phyloP scores from a whole-genome alignment of 1,140 invertebrate species.

The Hycleus cichorii region DNA sequence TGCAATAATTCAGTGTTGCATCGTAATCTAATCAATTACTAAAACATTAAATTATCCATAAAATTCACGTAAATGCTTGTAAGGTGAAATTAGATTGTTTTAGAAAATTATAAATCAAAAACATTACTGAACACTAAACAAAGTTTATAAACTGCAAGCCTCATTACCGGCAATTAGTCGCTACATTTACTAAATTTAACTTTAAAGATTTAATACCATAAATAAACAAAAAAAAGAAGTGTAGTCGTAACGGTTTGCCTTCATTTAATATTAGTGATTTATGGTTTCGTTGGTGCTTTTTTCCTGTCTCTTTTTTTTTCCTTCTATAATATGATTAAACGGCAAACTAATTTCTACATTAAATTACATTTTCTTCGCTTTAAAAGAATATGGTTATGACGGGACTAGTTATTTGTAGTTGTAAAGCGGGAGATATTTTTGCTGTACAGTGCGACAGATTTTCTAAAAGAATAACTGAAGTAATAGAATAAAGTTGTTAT shows the following conservation, averaged over 20 bases:
- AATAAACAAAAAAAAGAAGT: neutral
- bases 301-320: neutral
- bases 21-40: too few relatives aligned
- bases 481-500: too few relatives aligned
- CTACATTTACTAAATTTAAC: slow-evolving; percentile 12
- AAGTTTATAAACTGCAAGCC: slow-evolving; percentile 6
- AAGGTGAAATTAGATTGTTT: too few relatives aligned
- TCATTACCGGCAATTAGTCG: slow-evolving; percentile 15
- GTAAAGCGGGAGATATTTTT: too few relatives aligned
- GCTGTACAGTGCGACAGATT: too few relatives aligned
- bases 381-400: slow-evolving; percentile 1
- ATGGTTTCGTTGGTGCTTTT: neutral
- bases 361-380: slow-evolving; percentile 10
- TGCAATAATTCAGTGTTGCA: too few relatives aligned
- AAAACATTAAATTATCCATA: too few relatives aligned
- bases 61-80: too few relatives aligned
- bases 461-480: too few relatives aligned
- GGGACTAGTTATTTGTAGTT: too few relatives aligned
- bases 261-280: slow-evolving; percentile 16
- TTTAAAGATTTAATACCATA: slow-evolving; percentile 9
- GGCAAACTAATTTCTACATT: slow-evolving; percentile 12
- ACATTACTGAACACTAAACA: neutral
- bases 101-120: too few relatives aligned
- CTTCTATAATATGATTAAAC: slow-evolving; percentile 11
- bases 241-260: slow-evolving; percentile 7